phyloP scores from a whole-genome alignment of 1,140 invertebrate genomes.

The Leptinotarsa defecta region DNA sequence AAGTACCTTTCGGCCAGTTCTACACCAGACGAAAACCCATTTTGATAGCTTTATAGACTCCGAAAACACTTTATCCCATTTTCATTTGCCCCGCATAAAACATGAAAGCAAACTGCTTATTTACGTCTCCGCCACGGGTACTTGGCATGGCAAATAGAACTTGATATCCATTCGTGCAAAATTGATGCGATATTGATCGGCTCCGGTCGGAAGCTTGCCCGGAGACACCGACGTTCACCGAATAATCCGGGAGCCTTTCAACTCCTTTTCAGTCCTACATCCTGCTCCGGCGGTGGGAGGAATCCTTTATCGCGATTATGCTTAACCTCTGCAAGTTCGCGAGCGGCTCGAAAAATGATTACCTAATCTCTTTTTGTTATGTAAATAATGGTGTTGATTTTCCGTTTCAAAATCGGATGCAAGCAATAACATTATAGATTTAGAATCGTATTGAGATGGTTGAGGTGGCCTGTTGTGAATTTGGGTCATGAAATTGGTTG shows the following conservation, averaged over 20 bases:
- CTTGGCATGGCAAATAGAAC: slow-evolving; percentile 13
- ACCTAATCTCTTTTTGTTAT: not conserved
- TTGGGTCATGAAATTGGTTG: slow-evolving; percentile 8
- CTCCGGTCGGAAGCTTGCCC: slow-evolving; percentile 43
- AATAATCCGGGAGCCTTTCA: slow-evolving; percentile 32
- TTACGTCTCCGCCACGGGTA: not conserved
- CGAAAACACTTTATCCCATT: not conserved
- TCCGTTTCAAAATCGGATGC: not conserved
- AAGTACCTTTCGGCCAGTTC: too few relatives aligned
- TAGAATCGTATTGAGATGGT: not conserved
- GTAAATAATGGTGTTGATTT: not conserved
- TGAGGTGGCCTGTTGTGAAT: not conserved
- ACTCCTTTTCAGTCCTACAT: slow-evolving; percentile 23
- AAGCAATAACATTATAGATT: not conserved
- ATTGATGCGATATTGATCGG: slow-evolving; percentile 42
- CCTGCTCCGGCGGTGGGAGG: slow-evolving; percentile 20
- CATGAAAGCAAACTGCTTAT: not conserved
- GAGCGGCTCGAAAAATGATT: not conserved
- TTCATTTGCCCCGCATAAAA: not conserved
- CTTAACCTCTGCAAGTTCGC: not conserved
- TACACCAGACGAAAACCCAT: too few relatives aligned
- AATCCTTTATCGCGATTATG: not conserved
- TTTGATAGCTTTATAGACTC: too few relatives aligned
- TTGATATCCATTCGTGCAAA: slow-evolving; percentile 24
- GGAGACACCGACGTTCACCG: slow-evolving; percentile 41